Conservation (phyloP, 2,113 vertebrate species). For the Amblyopsis rosae region DNA sequence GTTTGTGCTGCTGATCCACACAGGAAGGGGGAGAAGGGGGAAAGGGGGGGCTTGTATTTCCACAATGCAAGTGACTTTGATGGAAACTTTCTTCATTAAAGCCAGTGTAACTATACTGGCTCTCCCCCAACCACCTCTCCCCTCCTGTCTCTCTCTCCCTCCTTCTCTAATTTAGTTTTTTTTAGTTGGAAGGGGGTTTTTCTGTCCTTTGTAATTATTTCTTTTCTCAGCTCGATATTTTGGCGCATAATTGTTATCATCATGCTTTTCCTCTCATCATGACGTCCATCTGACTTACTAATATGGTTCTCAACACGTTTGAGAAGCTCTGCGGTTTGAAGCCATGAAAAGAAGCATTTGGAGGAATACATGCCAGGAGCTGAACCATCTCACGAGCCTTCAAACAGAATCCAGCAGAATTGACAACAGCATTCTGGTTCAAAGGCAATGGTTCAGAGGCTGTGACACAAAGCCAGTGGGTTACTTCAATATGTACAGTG, state of each 20-base stretch:
- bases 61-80: constrained; percentile 5
- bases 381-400: constrained; percentile 22
- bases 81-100: constrained; percentile 40
- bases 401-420: constrained; percentile 12
- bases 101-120: constrained; percentile 11
- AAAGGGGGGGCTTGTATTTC: constrained; percentile 32
- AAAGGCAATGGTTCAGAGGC: constrained; percentile 16
- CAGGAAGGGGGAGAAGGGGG: constrained; percentile 7
- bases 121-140: not conserved
- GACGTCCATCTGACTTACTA: too few species aligned
- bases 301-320: too few species aligned
- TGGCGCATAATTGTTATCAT: too few species aligned
- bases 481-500: not conserved
- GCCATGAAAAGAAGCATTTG: constrained; percentile 14
- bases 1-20: constrained; percentile 43
- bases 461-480: not conserved
- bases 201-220: too few species aligned
- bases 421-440: constrained; percentile 11
- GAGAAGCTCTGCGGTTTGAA: not conserved
- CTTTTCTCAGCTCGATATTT: too few species aligned
- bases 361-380: constrained; percentile 1
- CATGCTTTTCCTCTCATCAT: too few species aligned
- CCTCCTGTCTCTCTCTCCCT: not conserved
- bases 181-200: too few species aligned
- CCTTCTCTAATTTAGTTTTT: not conserved